phyloP scores from a whole-genome alignment of 2,888 invertebrate genomes.

The Parthenolecanium corni region DNA sequence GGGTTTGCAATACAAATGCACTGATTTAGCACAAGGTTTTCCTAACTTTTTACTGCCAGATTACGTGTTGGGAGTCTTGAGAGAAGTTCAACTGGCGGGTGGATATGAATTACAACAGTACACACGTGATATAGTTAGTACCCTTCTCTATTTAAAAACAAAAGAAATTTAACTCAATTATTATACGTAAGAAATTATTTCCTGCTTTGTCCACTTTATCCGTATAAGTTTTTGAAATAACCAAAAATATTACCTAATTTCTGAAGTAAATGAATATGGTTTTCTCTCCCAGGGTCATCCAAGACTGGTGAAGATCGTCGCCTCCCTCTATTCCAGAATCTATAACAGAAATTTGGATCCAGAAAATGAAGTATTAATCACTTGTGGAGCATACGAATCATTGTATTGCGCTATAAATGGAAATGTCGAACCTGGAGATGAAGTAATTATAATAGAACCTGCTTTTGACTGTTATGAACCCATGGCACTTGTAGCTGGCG shows the following conservation, averaged over 20 bases:
- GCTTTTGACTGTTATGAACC: slow-evolving; percentile 97
- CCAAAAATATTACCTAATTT: neutral
- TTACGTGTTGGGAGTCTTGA: slow-evolving; percentile 65
- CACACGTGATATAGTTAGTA: slow-evolving; percentile 30
- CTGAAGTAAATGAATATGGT: too few relatives aligned
- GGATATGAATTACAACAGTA: slow-evolving; percentile 47
- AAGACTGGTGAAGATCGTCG: slow-evolving; percentile 67
- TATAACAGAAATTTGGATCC: slow-evolving; percentile 67
- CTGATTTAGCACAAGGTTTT: slow-evolving; percentile 92
- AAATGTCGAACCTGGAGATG: slow-evolving; percentile 72
- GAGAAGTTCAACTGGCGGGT: slow-evolving; percentile 47
- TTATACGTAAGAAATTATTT: too few relatives aligned
- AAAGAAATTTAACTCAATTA: slow-evolving; percentile 50
- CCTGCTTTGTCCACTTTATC: too few relatives aligned
- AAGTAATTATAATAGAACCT: slow-evolving; percentile 95
- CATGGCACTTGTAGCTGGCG: slow-evolving; percentile 81
- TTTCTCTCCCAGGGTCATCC: slow-evolving; percentile 66
- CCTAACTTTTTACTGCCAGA: slow-evolving; percentile 82
- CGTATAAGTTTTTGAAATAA: too few relatives aligned
- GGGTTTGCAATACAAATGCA: slow-evolving; percentile 68
- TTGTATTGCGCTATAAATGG: slow-evolving; percentile 76
- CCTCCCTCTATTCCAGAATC: slow-evolving; percentile 71
- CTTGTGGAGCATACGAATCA: slow-evolving; percentile 89
- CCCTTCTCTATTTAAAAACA: neutral
- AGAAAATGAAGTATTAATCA: slow-evolving; percentile 72